Evolutionary conservation across 2,113 vertebrate species (phyloP).

Genomic region (Acinonyx jubatus): DNA sequence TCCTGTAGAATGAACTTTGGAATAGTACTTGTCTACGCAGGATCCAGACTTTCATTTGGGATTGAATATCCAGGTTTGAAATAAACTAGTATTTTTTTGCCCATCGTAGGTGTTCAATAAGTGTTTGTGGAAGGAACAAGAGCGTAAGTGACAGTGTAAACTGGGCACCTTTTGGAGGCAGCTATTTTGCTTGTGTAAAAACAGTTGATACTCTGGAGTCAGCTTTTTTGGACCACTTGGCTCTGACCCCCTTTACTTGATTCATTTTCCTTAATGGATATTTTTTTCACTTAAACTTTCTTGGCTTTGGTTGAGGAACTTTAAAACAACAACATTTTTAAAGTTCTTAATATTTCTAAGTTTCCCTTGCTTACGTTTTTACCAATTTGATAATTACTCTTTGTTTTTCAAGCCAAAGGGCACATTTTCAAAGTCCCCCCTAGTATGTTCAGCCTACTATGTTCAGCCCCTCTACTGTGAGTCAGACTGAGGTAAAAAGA

Average conservation of each 20-base stretch:
- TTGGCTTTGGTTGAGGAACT: not conserved
- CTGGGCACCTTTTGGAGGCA: not conserved
- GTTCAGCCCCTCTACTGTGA: not conserved
- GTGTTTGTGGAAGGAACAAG: constrained; percentile 20
- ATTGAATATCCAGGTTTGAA: constrained; percentile 21
- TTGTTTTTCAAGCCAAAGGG: constrained; percentile 26
- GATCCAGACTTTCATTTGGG: constrained; percentile 1
- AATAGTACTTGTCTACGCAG: not conserved
- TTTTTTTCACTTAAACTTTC: not conserved
- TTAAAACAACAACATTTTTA: not conserved
- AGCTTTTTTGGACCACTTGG: not conserved
- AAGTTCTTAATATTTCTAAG: not conserved
- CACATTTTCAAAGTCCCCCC: not conserved
- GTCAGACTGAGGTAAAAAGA: not conserved
- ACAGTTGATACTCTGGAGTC: not conserved
- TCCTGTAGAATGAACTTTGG: constrained; percentile 55
- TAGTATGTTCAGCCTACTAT: not conserved
- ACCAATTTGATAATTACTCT: constrained; percentile 12
- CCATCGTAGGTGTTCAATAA: not conserved
- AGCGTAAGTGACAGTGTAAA: not conserved
- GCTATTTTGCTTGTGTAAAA: not conserved
- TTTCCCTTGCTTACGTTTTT: not conserved
- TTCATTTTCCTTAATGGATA: not conserved
- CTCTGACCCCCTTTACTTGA: not conserved
- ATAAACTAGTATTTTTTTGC: not conserved